Evolutionary conservation across 2,113 vertebrate species (phyloP).

Genomic region (Mirounga angustirostris): DNA sequence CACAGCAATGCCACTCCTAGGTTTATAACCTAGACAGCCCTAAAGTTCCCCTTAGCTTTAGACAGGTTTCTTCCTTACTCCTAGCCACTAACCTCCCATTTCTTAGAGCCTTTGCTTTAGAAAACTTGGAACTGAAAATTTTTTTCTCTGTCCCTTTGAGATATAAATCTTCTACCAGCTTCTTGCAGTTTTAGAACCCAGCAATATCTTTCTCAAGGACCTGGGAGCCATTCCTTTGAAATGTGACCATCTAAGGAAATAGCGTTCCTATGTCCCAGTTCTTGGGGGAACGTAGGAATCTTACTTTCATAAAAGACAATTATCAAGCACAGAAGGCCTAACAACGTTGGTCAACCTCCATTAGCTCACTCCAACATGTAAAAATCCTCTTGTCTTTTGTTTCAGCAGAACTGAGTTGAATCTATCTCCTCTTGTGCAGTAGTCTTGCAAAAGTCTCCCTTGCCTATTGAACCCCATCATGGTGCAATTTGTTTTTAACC

Average conservation of each 20-base stretch:
- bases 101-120: background rate
- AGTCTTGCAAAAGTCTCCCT: background rate
- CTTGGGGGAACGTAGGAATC: fast-evolving
- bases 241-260: background rate
- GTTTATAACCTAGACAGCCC: background rate
- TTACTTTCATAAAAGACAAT: background rate
- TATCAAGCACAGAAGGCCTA: background rate
- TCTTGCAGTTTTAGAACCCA: background rate
- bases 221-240: background rate
- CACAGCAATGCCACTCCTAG: background rate
- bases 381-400: background rate
- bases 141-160: background rate
- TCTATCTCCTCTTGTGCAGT: background rate
- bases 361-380: background rate
- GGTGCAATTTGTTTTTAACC: background rate
- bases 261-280: background rate
- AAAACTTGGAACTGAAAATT: background rate
- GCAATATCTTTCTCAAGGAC: background rate
- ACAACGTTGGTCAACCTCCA: background rate
- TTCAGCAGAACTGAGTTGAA: background rate
- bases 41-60: background rate
- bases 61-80: background rate
- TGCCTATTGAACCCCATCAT: background rate
- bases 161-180: background rate
- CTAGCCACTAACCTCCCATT: background rate